These are phyloP conservation scores for Psilopsiagon aurifrons DNA, from an alignment of 2,113 vertebrate species.

Conservation along the genomic window DNA sequence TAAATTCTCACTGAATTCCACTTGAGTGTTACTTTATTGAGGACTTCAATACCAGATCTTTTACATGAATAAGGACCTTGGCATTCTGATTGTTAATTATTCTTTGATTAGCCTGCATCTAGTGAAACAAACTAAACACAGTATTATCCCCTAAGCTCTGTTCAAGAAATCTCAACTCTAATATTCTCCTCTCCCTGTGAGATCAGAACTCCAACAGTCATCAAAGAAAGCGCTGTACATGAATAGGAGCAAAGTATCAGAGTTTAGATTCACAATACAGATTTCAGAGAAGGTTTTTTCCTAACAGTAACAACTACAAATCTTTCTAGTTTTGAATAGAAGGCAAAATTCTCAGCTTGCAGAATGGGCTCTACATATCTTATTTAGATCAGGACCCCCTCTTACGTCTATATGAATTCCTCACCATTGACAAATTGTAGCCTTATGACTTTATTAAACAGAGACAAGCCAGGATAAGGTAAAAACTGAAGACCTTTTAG, in stretches of 20 bases:
- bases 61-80: slow-evolving; percentile 33
- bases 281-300: background rate
- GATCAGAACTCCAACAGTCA: slow-evolving; percentile 60
- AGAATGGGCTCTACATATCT: background rate
- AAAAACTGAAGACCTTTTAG: background rate
- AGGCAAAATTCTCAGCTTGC: background rate
- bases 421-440: background rate
- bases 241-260: slow-evolving; percentile 37
- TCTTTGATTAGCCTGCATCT: slow-evolving; percentile 52
- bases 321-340: background rate
- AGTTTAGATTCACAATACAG: slow-evolving; percentile 31
- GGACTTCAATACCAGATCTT: slow-evolving; percentile 46
- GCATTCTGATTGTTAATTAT: slow-evolving; percentile 64
- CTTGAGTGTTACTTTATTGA: slow-evolving; percentile 29
- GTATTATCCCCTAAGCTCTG: slow-evolving; percentile 32
- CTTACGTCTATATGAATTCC: background rate
- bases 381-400: background rate
- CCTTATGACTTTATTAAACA: background rate
- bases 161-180: slow-evolving; percentile 45
- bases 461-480: background rate
- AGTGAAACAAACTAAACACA: slow-evolving; percentile 37
- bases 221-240: slow-evolving; percentile 53
- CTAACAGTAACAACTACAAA: slow-evolving; percentile 18
- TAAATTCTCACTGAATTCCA: slow-evolving; percentile 25
- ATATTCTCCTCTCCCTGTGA: slow-evolving; percentile 55